phyloP scores from a whole-genome alignment of 2,113 vertebrate species.

The Poeciliopsis occidentalis region DNA sequence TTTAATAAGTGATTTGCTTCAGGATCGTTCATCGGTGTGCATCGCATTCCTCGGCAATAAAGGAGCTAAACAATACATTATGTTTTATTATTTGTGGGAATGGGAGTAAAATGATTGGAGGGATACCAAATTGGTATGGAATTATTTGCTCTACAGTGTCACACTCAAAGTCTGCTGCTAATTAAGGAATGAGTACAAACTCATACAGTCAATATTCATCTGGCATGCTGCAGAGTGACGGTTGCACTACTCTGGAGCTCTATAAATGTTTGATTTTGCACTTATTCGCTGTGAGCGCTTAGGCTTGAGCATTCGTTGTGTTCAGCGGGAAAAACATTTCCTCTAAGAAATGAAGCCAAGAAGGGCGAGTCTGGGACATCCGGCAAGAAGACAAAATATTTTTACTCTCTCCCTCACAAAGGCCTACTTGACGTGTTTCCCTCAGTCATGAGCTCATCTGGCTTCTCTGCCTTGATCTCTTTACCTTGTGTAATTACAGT shows the following conservation, averaged over 20 bases:
- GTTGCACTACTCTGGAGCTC: conserved; percentile 27
- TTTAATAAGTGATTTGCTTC: not conserved
- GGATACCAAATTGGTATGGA: conserved; percentile 53
- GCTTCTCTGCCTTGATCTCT: not conserved
- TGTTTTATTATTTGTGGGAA: conserved; percentile 27
- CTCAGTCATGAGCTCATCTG: not conserved
- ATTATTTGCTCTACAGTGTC: conserved; percentile 45
- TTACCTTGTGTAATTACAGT: not conserved
- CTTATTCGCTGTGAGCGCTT: conserved; percentile 48
- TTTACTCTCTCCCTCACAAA: not conserved
- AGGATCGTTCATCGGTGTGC: not conserved
- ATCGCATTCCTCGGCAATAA: conserved; percentile 16
- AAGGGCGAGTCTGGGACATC: not conserved
- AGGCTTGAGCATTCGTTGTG: conserved; percentile 3
- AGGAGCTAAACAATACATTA: conserved; percentile 28
- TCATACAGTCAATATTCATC: conserved; percentile 59
- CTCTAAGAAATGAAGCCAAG: conserved; percentile 4
- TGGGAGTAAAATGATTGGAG: conserved; percentile 44
- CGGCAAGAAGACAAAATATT: not conserved
- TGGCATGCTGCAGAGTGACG: conserved; percentile 32
- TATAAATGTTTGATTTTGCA: conserved; percentile 54
- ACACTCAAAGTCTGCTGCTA: conserved; percentile 61
- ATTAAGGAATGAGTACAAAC: conserved; percentile 67
- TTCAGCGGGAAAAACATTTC: not conserved
- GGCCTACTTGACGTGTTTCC: not conserved